Percentiles rank a stretch among this genome's conserved stretches.
phyloP scores from a whole-genome alignment of 1,140 invertebrate species.

The Hypsibius dujardini region DNA sequence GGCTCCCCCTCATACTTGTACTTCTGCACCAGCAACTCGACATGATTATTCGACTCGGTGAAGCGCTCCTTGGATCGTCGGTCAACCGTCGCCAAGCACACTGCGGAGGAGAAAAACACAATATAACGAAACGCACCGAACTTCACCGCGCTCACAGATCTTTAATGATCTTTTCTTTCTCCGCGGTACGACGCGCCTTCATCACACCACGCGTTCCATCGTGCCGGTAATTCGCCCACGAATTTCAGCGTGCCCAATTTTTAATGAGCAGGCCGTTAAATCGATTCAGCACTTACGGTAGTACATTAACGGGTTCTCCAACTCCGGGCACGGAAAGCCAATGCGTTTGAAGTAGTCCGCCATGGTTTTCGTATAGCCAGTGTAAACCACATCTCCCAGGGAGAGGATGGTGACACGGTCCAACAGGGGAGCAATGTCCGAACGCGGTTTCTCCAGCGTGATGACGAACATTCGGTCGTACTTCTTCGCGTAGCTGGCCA shows the following conservation, averaged over 20 bases:
- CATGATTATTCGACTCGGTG: not conserved
- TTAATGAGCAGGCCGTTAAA: too few relatives aligned
- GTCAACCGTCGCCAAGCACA: conserved; percentile 4
- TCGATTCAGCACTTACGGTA: not conserved
- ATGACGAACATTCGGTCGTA: conserved; percentile 67
- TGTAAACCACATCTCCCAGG: conserved; percentile 1
- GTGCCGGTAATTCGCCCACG: too few relatives aligned
- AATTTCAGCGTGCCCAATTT: too few relatives aligned
- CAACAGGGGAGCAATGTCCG: conserved; percentile 76
- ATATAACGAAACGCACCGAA: too few relatives aligned
- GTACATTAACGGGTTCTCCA: conserved; percentile 6
- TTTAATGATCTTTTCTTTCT: too few relatives aligned
- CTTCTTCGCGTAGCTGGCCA: conserved; percentile 75
- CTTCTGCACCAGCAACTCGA: conserved; percentile 1
- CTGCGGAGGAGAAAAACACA: too few relatives aligned
- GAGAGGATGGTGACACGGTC: conserved; percentile 62
- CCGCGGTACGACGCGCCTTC: too few relatives aligned
- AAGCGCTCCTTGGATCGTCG: not conserved
- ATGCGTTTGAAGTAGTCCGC: conserved; percentile 1
- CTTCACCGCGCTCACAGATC: too few relatives aligned
- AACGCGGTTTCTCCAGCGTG: conserved; percentile 77
- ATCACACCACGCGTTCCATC: too few relatives aligned
- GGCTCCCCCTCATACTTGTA: conserved; percentile 10
- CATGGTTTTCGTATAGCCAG: not conserved
- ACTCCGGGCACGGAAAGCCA: not conserved